These are phyloP conservation scores for Campoletis sonorensis DNA, from an alignment of 1,140 invertebrate species.

Conservation along the genomic window DNA sequence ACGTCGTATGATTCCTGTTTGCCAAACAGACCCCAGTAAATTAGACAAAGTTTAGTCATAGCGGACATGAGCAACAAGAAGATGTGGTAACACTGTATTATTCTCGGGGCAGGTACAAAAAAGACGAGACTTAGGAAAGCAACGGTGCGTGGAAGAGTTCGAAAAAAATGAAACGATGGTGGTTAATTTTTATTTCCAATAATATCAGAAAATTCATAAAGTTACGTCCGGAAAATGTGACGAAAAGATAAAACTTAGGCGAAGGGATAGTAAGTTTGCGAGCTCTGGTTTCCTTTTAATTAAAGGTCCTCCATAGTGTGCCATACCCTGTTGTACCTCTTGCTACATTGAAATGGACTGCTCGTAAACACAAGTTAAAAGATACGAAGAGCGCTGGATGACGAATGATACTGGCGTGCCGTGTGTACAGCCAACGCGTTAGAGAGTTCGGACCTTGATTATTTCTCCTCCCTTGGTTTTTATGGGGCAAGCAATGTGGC, in stretches of 20 bases:
- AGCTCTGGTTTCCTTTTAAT: slow-evolving; percentile 49
- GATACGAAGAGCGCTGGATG: slow-evolving; percentile 41
- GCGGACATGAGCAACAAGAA: neutral
- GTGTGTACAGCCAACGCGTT: slow-evolving; percentile 40
- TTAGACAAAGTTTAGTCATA: neutral
- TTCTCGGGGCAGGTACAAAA: neutral
- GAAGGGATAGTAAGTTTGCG: too few relatives aligned
- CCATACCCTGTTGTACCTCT: slow-evolving; percentile 31
- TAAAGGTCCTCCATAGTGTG: slow-evolving; percentile 45
- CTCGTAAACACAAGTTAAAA: slow-evolving; percentile 56
- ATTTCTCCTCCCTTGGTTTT: neutral
- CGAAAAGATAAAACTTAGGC: neutral
- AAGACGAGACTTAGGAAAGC: neutral
- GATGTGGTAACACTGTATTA: neutral
- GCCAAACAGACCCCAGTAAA: neutral
- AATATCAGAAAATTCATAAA: neutral
- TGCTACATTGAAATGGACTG: slow-evolving; percentile 53
- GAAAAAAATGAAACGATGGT: too few relatives aligned
- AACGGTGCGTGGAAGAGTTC: too few relatives aligned
- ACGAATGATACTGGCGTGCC: slow-evolving; percentile 65
- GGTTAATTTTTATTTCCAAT: neutral
- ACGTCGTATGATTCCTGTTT: neutral
- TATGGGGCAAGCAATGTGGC: slow-evolving; percentile 20
- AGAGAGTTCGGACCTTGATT: slow-evolving; percentile 46
- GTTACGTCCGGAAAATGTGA: neutral